Conservation (phyloP, 2,888 invertebrate genomes). For the Agrilus biguttatus region DNA sequence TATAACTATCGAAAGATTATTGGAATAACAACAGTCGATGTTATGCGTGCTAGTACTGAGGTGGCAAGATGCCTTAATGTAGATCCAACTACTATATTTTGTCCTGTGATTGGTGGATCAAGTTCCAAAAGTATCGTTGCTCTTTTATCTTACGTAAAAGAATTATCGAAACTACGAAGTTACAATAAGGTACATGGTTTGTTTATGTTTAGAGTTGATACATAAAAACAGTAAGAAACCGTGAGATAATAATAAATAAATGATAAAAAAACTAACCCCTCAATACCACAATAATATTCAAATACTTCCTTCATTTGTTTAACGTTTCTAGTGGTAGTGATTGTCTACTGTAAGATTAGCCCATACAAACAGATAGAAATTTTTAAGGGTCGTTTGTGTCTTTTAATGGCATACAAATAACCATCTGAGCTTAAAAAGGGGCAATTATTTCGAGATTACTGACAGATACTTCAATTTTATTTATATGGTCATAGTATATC, state of each 20-base stretch:
- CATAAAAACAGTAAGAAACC: not conserved
- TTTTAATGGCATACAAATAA: too few relatives aligned
- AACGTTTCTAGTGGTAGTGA: too few relatives aligned
- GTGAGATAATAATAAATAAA: not conserved
- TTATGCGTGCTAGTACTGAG: conserved; percentile 20
- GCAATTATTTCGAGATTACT: too few relatives aligned
- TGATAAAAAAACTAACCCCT: not conserved
- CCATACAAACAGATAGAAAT: too few relatives aligned
- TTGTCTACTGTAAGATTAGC: too few relatives aligned
- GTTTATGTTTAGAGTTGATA: not conserved
- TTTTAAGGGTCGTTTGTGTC: too few relatives aligned
- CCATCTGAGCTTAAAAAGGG: too few relatives aligned
- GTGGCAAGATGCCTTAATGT: conserved; percentile 16
- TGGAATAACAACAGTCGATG: conserved; percentile 19
- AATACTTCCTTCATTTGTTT: too few relatives aligned
- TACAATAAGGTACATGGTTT: conserved; percentile 3
- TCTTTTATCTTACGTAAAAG: conserved; percentile 23
- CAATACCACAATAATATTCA: not conserved
- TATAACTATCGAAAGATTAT: conserved; percentile 23
- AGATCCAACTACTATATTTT: conserved; percentile 17
- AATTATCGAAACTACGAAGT: conserved; percentile 6
- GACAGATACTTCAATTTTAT: too few relatives aligned
- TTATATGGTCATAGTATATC: too few relatives aligned
- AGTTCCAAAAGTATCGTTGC: conserved; percentile 21
- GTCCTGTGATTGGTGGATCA: conserved; percentile 25